phyloP scores from a whole-genome alignment of 64 coral and sea anemone genomes.

The Orbicella faveolata region DNA sequence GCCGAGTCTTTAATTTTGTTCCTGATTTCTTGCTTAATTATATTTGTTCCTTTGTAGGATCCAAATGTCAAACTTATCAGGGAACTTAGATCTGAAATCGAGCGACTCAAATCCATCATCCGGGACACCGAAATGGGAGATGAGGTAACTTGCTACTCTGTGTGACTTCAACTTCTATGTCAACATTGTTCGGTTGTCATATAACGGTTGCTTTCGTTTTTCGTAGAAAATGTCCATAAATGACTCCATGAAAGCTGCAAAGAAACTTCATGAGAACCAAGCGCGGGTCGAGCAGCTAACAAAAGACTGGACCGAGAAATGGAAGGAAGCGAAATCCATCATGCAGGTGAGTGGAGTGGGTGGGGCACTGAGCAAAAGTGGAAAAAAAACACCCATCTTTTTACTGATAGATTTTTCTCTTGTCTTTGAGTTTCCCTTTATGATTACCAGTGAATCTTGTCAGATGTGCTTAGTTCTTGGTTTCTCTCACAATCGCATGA shows the following conservation, averaged over 20 bases:
- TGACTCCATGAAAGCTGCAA: constrained; percentile 63
- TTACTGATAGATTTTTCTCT: too few species aligned
- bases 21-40: background rate
- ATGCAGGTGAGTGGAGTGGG: constrained; percentile 72
- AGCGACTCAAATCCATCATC: constrained; percentile 75
- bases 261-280: constrained; percentile 83
- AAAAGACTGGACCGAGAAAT: constrained; percentile 95
- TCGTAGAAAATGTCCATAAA: background rate
- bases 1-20: background rate
- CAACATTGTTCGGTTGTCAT: background rate
- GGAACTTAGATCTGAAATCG: constrained; percentile 89
- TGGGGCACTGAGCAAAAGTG: too few species aligned
- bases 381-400: background rate
- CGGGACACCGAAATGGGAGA: constrained; percentile 41
- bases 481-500: too few species aligned
- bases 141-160: background rate
- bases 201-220: background rate
- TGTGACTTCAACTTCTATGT: background rate
- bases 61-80: constrained; percentile 96
- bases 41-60: constrained; percentile 62
- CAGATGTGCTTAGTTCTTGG: too few species aligned
- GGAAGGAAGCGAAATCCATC: constrained; percentile 85
- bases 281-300: constrained; percentile 81
- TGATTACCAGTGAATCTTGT: too few species aligned
- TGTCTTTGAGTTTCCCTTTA: too few species aligned